Percentiles rank a stretch among this genome's conserved stretches.
phyloP scores from a whole-genome alignment of 2,113 vertebrate genomes.

The Perca fluviatilis region DNA sequence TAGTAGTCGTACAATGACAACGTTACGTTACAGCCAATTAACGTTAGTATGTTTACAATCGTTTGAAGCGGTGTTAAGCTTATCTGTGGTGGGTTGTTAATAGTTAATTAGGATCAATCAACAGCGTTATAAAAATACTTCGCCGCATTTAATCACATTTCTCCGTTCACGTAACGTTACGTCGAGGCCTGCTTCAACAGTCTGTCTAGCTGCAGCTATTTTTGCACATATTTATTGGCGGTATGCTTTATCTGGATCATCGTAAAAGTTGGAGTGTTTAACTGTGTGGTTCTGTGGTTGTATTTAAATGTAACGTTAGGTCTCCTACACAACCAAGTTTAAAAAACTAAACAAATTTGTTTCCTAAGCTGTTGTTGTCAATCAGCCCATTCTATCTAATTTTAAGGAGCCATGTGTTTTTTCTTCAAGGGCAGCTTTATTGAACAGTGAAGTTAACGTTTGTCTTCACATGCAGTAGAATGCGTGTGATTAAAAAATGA shows the following conservation, averaged over 20 bases:
- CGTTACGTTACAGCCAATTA: too few relatives aligned
- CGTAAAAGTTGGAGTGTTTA: not conserved
- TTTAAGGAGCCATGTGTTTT: not conserved
- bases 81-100: not conserved
- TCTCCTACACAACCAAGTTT: not conserved
- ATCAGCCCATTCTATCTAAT: not conserved
- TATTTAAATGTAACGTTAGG: not conserved
- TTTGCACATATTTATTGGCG: not conserved
- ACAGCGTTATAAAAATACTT: constrained; percentile 23
- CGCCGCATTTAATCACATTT: not conserved
- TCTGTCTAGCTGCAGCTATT: not conserved
- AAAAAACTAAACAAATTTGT: not conserved
- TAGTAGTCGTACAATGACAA: not conserved
- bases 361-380: not conserved
- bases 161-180: not conserved
- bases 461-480: not conserved
- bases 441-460: not conserved
- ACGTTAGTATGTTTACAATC: not conserved
- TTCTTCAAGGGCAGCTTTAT: not conserved
- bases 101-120: constrained; percentile 25
- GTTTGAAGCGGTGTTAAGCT: not conserved
- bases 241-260: not conserved
- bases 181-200: not conserved
- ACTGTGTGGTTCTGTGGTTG: not conserved
- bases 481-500: not conserved